phyloP scores from a whole-genome alignment of 2,113 vertebrate genomes.

The Sminthopsis crassicaudata region DNA sequence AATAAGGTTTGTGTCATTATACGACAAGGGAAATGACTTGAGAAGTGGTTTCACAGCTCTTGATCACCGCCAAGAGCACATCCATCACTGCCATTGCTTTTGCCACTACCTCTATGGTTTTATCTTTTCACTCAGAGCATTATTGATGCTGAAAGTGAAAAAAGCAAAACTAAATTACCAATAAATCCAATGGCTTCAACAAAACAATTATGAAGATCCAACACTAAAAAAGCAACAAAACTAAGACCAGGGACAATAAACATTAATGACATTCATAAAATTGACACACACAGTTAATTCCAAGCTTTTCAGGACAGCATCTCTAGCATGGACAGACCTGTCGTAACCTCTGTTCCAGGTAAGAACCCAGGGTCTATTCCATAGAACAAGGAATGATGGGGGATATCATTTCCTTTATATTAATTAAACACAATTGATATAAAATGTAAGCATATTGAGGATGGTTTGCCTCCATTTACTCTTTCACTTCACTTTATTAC shows the following conservation, averaged over 20 bases:
- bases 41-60: constrained; percentile 41
- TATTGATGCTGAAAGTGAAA: neutral
- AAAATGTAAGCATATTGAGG: neutral
- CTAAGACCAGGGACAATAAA: neutral
- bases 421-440: neutral
- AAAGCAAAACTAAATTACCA: neutral
- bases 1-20: constrained; percentile 72
- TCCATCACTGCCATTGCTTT: constrained; percentile 43
- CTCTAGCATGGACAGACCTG: neutral
- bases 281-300: neutral
- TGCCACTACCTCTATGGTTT: neutral
- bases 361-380: neutral
- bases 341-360: neutral
- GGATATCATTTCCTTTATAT: neutral
- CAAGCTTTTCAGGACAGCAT: neutral
- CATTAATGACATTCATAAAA: neutral
- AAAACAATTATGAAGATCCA: neutral
- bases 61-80: neutral
- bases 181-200: neutral
- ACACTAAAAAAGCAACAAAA: neutral
- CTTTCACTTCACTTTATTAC: neutral
- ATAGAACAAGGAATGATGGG: neutral
- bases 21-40: constrained; percentile 66
- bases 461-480: neutral
- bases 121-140: neutral